These are phyloP conservation scores for Aleiodes sp. DNA, from an alignment of 1,140 invertebrate species.

Conservation along the genomic window DNA sequence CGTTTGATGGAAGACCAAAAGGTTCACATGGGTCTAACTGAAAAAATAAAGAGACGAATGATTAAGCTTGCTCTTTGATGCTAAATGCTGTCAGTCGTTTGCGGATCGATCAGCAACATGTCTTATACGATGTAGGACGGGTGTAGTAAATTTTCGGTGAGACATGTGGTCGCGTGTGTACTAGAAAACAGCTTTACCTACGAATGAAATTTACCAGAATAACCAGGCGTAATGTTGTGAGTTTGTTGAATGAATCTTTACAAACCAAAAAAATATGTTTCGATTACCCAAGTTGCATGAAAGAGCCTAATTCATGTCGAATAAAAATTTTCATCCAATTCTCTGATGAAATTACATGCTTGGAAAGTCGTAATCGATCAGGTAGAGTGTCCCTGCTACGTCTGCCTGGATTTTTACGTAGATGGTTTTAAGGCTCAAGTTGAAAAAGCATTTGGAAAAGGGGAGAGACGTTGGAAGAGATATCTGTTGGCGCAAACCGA, in stretches of 20 bases:
- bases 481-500: conserved; percentile 43
- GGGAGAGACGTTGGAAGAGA: too few species aligned
- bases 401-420: not conserved
- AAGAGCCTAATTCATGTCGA: too few species aligned
- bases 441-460: not conserved
- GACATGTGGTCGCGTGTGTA: too few species aligned
- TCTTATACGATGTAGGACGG: not conserved
- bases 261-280: too few species aligned
- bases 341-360: not conserved
- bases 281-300: too few species aligned
- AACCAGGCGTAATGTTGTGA: too few species aligned
- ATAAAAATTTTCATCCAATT: not conserved
- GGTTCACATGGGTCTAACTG: not conserved
- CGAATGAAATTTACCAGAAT: too few species aligned
- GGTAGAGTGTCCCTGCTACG: not conserved
- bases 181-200: too few species aligned
- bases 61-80: conserved; percentile 29
- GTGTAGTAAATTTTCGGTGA: too few species aligned
- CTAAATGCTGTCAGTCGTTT: not conserved
- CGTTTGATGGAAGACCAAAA: conserved; percentile 18
- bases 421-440: not conserved
- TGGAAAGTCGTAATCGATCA: not conserved
- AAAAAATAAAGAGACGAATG: conserved; percentile 31
- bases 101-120: conserved; percentile 12
- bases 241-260: too few species aligned